phyloP scores from a whole-genome alignment of 2,113 vertebrate species.

The Indicator maculatus region DNA sequence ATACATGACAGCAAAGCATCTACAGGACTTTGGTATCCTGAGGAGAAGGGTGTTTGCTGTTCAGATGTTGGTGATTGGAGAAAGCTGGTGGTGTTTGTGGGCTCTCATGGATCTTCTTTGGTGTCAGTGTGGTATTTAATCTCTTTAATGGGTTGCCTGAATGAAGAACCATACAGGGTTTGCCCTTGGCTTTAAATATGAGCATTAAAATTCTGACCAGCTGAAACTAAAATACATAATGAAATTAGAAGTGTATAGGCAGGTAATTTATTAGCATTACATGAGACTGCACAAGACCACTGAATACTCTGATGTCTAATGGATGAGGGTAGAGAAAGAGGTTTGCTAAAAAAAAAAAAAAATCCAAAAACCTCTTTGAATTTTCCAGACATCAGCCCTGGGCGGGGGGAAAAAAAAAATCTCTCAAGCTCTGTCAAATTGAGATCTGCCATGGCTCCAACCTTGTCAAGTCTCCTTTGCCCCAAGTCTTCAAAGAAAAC shows the following conservation, averaged over 20 bases:
- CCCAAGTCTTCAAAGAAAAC: not conserved
- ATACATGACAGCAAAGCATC: not conserved
- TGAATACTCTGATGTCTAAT: not conserved
- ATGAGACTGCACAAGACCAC: not conserved
- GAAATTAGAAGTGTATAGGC: not conserved
- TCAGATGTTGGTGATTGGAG: not conserved
- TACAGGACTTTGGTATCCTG: not conserved
- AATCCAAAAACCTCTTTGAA: not conserved
- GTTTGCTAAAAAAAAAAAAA: not conserved
- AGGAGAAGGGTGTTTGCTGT: not conserved
- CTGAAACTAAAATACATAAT: not conserved
- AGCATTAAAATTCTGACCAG: not conserved
- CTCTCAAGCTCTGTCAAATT: not conserved
- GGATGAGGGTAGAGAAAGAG: not conserved
- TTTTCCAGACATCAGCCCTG: not conserved
- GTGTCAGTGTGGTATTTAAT: not conserved
- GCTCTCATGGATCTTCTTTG: not conserved
- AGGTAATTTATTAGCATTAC: not conserved
- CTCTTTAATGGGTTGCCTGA: not conserved
- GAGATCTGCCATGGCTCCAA: not conserved
- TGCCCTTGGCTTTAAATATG: not conserved
- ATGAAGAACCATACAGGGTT: not conserved
- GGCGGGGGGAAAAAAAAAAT: not conserved
- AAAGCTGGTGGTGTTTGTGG: not conserved
- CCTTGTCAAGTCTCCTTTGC: not conserved